A percentile compares a stretch with the other conserved stretches of the same genome.
Evolutionary conservation across 2,888 invertebrate genomes (phyloP).

Genomic region (Xylocampa areola): DNA sequence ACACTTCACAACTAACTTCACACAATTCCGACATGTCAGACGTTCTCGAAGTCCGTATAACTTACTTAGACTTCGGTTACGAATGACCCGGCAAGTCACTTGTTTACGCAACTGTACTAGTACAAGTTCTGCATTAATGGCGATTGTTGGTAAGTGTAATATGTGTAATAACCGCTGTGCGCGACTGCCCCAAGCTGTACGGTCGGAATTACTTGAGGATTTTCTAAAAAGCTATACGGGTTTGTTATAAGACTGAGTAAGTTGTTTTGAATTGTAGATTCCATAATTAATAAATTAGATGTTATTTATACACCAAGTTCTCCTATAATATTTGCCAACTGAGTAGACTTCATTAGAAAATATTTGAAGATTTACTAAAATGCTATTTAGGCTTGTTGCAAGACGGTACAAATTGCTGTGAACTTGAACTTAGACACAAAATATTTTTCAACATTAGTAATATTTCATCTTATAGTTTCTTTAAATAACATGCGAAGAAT

Average conservation of each 20-base stretch:
- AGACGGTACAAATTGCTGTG: too few species aligned
- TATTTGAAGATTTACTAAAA: too few species aligned
- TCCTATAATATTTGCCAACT: too few species aligned
- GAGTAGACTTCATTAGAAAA: too few species aligned
- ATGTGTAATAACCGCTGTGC: slow-evolving; percentile 78
- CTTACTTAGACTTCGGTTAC: slow-evolving; percentile 64
- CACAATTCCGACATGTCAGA: slow-evolving; percentile 38
- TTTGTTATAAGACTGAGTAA: slow-evolving; percentile 5
- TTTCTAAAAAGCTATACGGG: slow-evolving; percentile 31
- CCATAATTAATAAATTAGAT: too few species aligned
- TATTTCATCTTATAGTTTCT: too few species aligned
- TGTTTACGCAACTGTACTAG: slow-evolving; percentile 80
- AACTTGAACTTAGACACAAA: too few species aligned
- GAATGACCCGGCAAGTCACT: slow-evolving; percentile 77
- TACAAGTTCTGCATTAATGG: slow-evolving; percentile 79
- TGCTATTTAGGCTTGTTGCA: too few species aligned
- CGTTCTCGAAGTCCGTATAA: slow-evolving; percentile 38
- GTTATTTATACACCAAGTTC: too few species aligned
- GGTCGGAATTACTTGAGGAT: slow-evolving; percentile 44
- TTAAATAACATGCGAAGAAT: too few species aligned
- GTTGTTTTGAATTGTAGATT: slow-evolving; percentile 1
- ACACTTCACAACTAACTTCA: slow-evolving; percentile 27
- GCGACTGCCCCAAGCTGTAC: slow-evolving; percentile 37
- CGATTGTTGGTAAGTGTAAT: slow-evolving; percentile 86
- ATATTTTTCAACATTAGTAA: too few species aligned